phyloP scores from a whole-genome alignment of 2,113 vertebrate species.

The Atrichornis clamosus region DNA sequence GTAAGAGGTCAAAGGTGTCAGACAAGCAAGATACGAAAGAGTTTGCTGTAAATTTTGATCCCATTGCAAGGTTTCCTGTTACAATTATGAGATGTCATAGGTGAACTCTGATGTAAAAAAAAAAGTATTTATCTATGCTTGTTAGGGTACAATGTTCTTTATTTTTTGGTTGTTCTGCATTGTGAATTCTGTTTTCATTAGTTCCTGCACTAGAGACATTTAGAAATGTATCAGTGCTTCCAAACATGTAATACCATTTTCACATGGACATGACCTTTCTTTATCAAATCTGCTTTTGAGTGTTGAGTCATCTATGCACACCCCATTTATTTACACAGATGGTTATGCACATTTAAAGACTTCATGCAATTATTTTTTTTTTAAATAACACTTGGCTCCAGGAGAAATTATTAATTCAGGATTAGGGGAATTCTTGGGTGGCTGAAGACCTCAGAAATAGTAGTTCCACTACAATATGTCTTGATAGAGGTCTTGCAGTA shows the following conservation, averaged over 20 bases:
- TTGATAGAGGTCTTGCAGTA: background rate
- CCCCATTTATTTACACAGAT: background rate
- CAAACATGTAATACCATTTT: background rate
- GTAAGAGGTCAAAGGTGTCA: background rate
- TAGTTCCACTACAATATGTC: background rate
- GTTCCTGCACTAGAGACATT: background rate
- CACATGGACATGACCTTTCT: background rate
- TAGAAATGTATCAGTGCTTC: background rate
- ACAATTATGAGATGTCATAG: background rate
- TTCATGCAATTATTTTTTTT: background rate
- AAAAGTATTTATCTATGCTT: background rate
- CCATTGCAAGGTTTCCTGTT: background rate
- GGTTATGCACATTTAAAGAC: background rate
- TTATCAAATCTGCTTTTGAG: background rate
- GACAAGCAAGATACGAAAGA: background rate
- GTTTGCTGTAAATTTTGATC: background rate
- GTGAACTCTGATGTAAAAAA: background rate
- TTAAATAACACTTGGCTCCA: background rate
- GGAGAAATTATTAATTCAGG: background rate
- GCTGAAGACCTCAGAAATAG: background rate
- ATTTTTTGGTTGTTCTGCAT: background rate
- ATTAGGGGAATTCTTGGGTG: background rate
- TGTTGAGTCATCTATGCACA: background rate
- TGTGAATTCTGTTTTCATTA: background rate
- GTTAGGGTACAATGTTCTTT: background rate